phyloP scores from a whole-genome alignment of 1,140 invertebrate species.

The Popillia japonica region DNA sequence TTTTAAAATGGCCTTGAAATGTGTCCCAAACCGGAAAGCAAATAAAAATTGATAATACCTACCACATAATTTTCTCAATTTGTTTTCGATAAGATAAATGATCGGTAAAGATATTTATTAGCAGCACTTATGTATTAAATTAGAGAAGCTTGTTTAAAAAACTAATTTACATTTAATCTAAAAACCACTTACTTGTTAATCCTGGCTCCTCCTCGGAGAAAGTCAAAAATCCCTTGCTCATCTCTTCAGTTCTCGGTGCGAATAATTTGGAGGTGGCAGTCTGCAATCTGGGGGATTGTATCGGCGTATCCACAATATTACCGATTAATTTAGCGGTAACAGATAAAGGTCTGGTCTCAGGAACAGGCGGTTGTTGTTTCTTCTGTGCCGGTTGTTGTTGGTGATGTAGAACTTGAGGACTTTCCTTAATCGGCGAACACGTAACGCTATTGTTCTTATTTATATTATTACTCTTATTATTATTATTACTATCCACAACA shows the following conservation, averaged over 20 bases:
- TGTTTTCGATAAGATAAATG: constrained; percentile 8
- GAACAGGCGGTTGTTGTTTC: constrained; percentile 44
- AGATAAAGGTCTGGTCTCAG: constrained; percentile 55
- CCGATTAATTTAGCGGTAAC: constrained; percentile 46
- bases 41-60: not conserved
- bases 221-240: constrained; percentile 91
- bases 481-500: constrained; percentile 37
- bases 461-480: constrained; percentile 35
- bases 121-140: too few relatives aligned
- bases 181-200: constrained; percentile 79
- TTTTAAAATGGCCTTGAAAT: not conserved
- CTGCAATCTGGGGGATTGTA: constrained; percentile 64
- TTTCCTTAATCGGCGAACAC: constrained; percentile 43
- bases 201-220: constrained; percentile 86
- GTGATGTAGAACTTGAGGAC: not conserved
- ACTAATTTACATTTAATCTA: too few relatives aligned
- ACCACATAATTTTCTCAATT: not conserved
- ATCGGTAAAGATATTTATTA: too few relatives aligned
- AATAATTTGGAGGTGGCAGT: constrained; percentile 81
- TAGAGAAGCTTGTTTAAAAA: too few relatives aligned
- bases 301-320: constrained; percentile 43
- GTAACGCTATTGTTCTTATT: constrained; percentile 41
- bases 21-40: not conserved
- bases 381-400: constrained; percentile 23
- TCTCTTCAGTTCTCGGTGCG: constrained; percentile 86